Conservation (phyloP, 2,113 vertebrate species). For the Amazona guildingii region DNA sequence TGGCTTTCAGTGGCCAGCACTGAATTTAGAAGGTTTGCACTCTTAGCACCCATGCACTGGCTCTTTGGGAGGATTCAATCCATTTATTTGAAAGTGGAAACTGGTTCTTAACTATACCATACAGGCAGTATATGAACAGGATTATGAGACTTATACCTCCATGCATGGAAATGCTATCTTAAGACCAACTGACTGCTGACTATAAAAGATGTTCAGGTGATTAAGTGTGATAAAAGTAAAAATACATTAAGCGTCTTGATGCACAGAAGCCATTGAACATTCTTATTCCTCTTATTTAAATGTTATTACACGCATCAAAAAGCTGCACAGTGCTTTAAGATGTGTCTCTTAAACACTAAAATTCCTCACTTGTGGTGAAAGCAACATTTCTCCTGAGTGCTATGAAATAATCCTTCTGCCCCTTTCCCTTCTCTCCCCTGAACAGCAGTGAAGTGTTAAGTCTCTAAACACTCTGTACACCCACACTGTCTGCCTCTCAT, state of each 20-base stretch:
- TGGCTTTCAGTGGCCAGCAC: not conserved
- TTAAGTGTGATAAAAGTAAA: not conserved
- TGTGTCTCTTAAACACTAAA: not conserved
- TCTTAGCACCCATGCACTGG: not conserved
- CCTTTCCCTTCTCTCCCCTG: not conserved
- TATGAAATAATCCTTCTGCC: not conserved
- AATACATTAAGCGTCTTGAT: not conserved
- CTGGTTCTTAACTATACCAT: not conserved
- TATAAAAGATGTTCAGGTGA: not conserved
- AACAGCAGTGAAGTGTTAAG: not conserved
- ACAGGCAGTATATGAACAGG: not conserved
- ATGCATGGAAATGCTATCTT: not conserved
- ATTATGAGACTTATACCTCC: not conserved
- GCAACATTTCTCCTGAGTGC: not conserved
- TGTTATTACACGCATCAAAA: not conserved
- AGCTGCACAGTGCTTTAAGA: not conserved
- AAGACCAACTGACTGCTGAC: not conserved
- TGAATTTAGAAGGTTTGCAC: not conserved
- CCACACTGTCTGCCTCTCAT: not conserved
- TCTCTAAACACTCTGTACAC: not conserved
- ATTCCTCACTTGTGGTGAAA: not conserved
- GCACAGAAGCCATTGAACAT: not conserved
- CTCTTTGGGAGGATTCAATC: not conserved
- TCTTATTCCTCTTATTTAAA: not conserved
- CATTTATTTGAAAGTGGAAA: not conserved